Base-by-base conservation (phyloP, 2,888 invertebrate genomes). In the Zaprionus bogoriensis region DNA sequence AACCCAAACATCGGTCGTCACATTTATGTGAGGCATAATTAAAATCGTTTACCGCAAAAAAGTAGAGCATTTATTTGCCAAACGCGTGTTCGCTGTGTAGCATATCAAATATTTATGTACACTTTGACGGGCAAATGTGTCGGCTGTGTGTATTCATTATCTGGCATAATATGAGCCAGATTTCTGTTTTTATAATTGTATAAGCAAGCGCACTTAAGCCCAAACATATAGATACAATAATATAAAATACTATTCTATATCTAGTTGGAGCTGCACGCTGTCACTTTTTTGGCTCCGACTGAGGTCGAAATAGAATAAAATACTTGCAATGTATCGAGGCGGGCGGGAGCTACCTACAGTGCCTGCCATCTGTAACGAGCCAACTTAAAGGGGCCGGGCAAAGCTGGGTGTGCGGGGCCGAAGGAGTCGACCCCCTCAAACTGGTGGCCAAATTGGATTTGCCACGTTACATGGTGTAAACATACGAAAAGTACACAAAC, bases 391-490 rank as follows among this genome's bases (percentile, higher is more conserved):
- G 54, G 48, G 46, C 38, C 25, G 30, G 38, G 42, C 65, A 62
- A n/a, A n/a, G n/a, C 7, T 27, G 50, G 19, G n/a, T n/a, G n/a
- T n/a, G n/a, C n/a, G n/a, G n/a, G n/a, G n/a, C n/a, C n/a, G 30
- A 1, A 4, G 12, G 5, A 27, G 30, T 7, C 0, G 4, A n/a
- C n/a, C n/a, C n/a, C n/a, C n/a, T 14, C 7, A 19, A 19, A n/a
- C 45, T 60, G 45, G 44, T 45, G 61, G 44, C 64, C 46, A 87
- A 82, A 82, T 82, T 87, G 78, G 87, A 87, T 87, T 84, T 82
- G 75, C 67, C 70, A 70, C 58, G 65, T 71, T 69, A 74, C 80
- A 76, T 62, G 83, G 61, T 67, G 65, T 71, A 67, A 75, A 78
- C 74, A 85, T 67, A 69, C 65, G 63, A 62, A 70, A 68, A 58